phyloP scores from a whole-genome alignment of 1,140 invertebrate genomes.

The Portunus trituberculatus region DNA sequence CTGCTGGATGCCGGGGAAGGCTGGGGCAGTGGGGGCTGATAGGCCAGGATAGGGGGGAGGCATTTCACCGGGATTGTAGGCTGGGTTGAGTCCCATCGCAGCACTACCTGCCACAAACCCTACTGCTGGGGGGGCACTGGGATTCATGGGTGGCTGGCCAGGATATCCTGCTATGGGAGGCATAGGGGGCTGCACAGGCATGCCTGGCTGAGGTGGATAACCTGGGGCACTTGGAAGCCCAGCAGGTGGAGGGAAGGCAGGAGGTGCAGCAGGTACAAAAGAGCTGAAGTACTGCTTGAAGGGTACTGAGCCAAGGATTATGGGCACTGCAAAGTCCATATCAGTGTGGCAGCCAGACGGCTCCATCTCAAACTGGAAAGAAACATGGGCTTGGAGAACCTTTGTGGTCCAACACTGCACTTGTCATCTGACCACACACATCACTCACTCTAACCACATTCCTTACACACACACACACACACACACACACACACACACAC shows the following conservation, averaged over 20 bases:
- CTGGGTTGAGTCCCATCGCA: neutral
- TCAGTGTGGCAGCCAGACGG: constrained; percentile 63
- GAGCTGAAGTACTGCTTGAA: constrained; percentile 58
- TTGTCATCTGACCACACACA: no score
- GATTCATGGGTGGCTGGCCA: constrained; percentile 22
- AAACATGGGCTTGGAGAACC: neutral
- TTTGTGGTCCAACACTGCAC: no score
- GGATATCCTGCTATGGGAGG: neutral
- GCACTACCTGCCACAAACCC: neutral
- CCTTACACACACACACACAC: neutral
- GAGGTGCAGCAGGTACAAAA: constrained; percentile 15
- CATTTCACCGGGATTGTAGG: neutral
- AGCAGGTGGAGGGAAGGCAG: neutral
- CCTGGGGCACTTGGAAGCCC: constrained; percentile 1
- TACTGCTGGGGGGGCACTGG: neutral
- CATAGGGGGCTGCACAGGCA: no score
- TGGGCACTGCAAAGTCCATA: constrained; percentile 39
- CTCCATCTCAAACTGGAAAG: constrained; percentile 66
- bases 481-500: neutral
- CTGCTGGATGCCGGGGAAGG: constrained; percentile 46
- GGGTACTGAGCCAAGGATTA: constrained; percentile 55
- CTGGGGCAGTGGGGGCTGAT: neutral
- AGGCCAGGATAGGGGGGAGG: constrained; percentile 46
- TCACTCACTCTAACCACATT: neutral
- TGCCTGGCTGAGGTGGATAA: neutral